These are phyloP conservation scores for Drosophila mulleri DNA, from an alignment of 2,888 invertebrate genomes.

Conservation along the genomic window DNA sequence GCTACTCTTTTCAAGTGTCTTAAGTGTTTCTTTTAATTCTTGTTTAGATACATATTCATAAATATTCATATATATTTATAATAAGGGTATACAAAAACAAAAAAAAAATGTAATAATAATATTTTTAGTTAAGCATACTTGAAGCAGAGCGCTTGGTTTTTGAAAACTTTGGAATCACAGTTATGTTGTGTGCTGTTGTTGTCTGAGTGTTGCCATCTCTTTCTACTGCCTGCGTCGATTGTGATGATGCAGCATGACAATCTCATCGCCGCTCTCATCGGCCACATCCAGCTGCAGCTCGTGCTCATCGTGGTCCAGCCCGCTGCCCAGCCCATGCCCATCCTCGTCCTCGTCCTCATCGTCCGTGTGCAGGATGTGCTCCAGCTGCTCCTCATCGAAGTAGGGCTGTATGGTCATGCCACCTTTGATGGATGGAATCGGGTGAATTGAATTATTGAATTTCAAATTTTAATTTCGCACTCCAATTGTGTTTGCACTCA, in stretches of 20 bases:
- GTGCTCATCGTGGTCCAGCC: constrained; percentile 46
- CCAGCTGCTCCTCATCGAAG: constrained; percentile 89
- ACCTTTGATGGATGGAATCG: constrained; percentile 50
- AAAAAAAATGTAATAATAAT: constrained; percentile 8
- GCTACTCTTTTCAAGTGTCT: neutral
- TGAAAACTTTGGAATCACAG: constrained; percentile 75
- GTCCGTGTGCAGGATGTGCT: constrained; percentile 86
- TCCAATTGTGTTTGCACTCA: constrained; percentile 57
- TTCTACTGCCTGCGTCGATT: constrained; percentile 57
- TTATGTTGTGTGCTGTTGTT: constrained; percentile 61
- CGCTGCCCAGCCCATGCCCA: neutral
- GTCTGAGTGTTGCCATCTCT: constrained; percentile 11
- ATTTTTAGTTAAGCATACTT: constrained; percentile 18
- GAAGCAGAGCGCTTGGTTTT: constrained; percentile 49
- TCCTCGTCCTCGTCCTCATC: constrained; percentile 84
- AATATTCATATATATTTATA: constrained; percentile 8
- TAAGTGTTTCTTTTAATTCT: neutral
- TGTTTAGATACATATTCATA: neutral
- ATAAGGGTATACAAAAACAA: constrained; percentile 17
- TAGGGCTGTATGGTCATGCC: constrained; percentile 87
- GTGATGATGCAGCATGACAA: constrained; percentile 79
- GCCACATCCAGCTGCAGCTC: constrained; percentile 65
- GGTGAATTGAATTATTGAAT: neutral
- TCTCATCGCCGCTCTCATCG: constrained; percentile 81
- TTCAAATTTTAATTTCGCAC: no score